These are phyloP conservation scores for Alexandromys fortis DNA, from an alignment of 2,113 vertebrate species.

Conservation along the genomic window DNA sequence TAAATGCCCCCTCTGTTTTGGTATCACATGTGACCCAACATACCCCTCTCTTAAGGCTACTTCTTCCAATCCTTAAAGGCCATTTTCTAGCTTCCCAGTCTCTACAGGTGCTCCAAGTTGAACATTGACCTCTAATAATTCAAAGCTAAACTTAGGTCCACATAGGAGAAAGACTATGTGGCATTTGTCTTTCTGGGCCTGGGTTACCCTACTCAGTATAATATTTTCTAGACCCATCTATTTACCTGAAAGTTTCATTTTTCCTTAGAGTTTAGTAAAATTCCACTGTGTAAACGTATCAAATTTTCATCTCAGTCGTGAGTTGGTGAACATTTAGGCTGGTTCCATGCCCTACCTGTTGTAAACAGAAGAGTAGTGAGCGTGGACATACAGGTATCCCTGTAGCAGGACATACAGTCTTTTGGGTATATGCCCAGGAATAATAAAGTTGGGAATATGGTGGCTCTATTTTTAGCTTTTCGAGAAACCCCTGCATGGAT, in stretches of 20 bases:
- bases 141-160: background rate
- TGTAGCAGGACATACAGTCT: background rate
- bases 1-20: no score
- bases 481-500: background rate
- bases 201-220: no score
- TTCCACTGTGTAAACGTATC: no score
- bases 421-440: background rate
- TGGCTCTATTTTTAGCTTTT: background rate
- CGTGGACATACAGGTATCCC: background rate
- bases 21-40: no score
- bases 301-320: no score
- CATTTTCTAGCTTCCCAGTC: background rate
- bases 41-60: background rate
- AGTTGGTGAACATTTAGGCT: no score
- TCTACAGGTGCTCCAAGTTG: background rate
- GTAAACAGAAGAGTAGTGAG: background rate
- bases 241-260: background rate
- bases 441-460: background rate
- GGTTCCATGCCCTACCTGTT: no score
- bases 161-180: background rate
- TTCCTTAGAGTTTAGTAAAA: background rate
- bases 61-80: background rate
- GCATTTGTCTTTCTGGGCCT: no score
- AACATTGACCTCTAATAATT: background rate
- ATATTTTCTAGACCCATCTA: no score